Conservation (phyloP, 2,797 vertebrate species). For the Clangula hyemalis region DNA sequence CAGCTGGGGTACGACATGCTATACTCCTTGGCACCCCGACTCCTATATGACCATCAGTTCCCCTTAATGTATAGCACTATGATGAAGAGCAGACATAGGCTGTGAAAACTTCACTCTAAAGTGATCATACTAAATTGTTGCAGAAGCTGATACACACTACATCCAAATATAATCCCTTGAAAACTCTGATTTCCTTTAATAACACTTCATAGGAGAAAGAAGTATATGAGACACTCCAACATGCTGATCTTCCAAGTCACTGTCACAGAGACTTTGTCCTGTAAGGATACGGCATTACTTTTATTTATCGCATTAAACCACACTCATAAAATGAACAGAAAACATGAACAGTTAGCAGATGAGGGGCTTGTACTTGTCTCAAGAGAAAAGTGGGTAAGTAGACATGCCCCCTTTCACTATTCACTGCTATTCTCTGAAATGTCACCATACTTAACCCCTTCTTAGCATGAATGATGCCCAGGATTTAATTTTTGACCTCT, state of each 20-base stretch:
- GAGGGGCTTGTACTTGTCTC: neutral
- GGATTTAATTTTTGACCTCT: neutral
- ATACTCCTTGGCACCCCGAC: neutral
- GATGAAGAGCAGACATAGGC: neutral
- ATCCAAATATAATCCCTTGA: neutral
- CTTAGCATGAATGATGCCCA: neutral
- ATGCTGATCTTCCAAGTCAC: neutral
- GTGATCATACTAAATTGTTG: neutral
- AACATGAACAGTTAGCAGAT: neutral
- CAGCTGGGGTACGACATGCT: neutral
- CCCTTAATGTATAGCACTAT: neutral
- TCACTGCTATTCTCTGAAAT: neutral
- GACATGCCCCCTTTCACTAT: accelerated
- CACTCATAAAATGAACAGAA: neutral
- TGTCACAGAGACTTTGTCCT: neutral
- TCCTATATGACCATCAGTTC: neutral
- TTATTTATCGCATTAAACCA: neutral
- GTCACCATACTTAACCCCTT: neutral
- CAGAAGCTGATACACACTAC: neutral
- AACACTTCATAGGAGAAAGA: neutral
- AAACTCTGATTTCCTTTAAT: neutral
- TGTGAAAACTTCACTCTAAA: neutral
- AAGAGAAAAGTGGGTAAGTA: neutral
- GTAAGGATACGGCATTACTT: neutral
- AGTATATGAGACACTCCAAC: neutral